Conservation (phyloP, 1,140 invertebrate species). For the Aradophagus sp. region DNA sequence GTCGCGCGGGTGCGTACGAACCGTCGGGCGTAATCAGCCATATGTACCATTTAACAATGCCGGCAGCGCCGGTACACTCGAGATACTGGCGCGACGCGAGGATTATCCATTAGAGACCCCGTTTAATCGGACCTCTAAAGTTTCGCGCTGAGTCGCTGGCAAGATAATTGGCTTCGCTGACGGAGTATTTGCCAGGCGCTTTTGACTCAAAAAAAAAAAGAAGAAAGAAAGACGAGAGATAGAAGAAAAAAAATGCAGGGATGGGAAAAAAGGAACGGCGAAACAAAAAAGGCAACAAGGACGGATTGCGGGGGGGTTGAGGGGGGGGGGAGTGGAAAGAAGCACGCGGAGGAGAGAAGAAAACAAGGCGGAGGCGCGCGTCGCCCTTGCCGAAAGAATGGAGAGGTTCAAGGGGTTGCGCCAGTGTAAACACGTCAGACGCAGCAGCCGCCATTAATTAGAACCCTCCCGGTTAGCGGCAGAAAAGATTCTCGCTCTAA, state of each 20-base stretch:
- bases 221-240: too few species aligned
- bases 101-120: constrained; percentile 58
- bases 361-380: constrained; percentile 51
- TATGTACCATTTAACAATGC: constrained; percentile 59
- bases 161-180: constrained; percentile 59
- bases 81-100: constrained; percentile 52
- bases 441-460: constrained; percentile 63
- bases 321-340: too few species aligned
- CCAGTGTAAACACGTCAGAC: constrained; percentile 63
- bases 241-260: too few species aligned
- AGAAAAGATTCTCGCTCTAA: constrained; percentile 58
- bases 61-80: constrained; percentile 37
- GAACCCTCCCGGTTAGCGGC: constrained; percentile 50
- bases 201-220: constrained; percentile 40
- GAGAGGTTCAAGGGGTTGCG: constrained; percentile 62
- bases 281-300: constrained; percentile 50
- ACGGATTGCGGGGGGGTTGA: too few species aligned
- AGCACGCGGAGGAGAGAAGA: constrained; percentile 46
- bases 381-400: constrained; percentile 56
- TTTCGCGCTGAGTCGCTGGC: constrained; percentile 48
- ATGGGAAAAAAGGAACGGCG: constrained; percentile 20
- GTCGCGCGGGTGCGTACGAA: constrained; percentile 53
- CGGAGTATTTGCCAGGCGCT: constrained; percentile 52
- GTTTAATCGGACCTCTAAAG: constrained; percentile 60
- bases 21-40: constrained; percentile 53